Conservation (phyloP, 2,888 invertebrate genomes). For the Tortricodes alternella region DNA sequence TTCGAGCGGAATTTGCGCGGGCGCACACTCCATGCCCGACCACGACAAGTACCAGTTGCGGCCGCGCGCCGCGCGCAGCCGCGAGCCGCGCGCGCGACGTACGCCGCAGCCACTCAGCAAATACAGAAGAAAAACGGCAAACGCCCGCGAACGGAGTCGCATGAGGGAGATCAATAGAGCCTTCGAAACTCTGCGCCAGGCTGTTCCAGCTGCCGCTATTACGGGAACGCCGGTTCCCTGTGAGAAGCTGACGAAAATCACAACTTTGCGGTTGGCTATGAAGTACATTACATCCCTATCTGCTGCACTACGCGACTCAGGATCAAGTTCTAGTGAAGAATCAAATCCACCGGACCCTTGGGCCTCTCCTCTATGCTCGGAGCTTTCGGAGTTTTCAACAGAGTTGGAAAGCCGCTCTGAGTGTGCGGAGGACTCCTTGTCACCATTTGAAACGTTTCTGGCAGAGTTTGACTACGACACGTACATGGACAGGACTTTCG, state of each 20-base stretch:
- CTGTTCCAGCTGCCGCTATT: slow-evolving; percentile 86
- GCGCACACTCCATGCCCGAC: slow-evolving; percentile 75
- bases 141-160: slow-evolving; percentile 92
- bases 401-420: slow-evolving; percentile 77
- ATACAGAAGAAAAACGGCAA: slow-evolving; percentile 94
- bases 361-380: slow-evolving; percentile 77
- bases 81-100: slow-evolving; percentile 82
- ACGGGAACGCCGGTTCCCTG: slow-evolving; percentile 81
- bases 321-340: slow-evolving; percentile 50
- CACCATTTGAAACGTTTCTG: slow-evolving; percentile 82
- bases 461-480: slow-evolving; percentile 75
- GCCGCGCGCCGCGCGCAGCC: slow-evolving; percentile 75
- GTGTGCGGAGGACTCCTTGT: slow-evolving; percentile 79
- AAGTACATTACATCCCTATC: slow-evolving; percentile 91
- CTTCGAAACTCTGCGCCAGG: slow-evolving; percentile 90
- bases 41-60: slow-evolving; percentile 82
- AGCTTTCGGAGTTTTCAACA: slow-evolving; percentile 78
- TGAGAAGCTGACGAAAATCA: slow-evolving; percentile 94
- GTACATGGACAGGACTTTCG: slow-evolving; percentile 74
- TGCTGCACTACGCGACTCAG: slow-evolving; percentile 82
- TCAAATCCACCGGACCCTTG: slow-evolving; percentile 59
- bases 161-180: slow-evolving; percentile 96
- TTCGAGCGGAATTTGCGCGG: slow-evolving; percentile 63
- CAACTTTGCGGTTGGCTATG: slow-evolving; percentile 93
- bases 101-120: slow-evolving; percentile 91